Evolutionary conservation across 1,140 invertebrate genomes (phyloP).

Genomic region (Melitaea cinxia): DNA sequence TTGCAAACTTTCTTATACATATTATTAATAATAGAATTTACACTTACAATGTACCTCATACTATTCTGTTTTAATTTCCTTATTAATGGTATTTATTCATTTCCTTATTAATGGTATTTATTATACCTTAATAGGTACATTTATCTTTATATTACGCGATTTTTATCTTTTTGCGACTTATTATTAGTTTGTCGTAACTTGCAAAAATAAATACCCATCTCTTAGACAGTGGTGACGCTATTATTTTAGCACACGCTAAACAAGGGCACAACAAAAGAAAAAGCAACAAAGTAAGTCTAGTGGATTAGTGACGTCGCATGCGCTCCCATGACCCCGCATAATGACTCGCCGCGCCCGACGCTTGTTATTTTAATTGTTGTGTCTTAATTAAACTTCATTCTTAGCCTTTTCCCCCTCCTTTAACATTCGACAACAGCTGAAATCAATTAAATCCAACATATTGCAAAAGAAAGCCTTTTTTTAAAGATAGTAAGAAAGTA

Average conservation of each 20-base stretch:
- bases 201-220: too few species aligned
- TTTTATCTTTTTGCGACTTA: too few species aligned
- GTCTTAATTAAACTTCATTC: slow-evolving; percentile 66
- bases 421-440: slow-evolving; percentile 33
- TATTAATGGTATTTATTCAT: too few species aligned
- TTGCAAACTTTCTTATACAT: too few species aligned
- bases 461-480: slow-evolving; percentile 24
- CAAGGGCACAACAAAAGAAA: slow-evolving; percentile 18
- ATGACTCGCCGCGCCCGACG: slow-evolving; percentile 56
- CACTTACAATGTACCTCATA: too few species aligned
- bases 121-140: too few species aligned
- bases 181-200: too few species aligned
- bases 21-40: too few species aligned
- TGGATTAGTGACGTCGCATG: slow-evolving; percentile 53
- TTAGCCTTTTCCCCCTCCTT: slow-evolving; percentile 19
- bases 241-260: slow-evolving; percentile 24
- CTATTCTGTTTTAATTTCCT: too few species aligned
- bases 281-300: slow-evolving; percentile 30
- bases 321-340: slow-evolving; percentile 65
- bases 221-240: slow-evolving; percentile 1
- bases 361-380: slow-evolving; percentile 78
- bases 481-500: too few species aligned
- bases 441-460: slow-evolving; percentile 36
- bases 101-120: too few species aligned
- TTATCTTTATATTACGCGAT: too few species aligned